These are phyloP conservation scores for Gymnobelideus leadbeateri DNA, from an alignment of 2,113 vertebrate genomes.

Conservation along the genomic window DNA sequence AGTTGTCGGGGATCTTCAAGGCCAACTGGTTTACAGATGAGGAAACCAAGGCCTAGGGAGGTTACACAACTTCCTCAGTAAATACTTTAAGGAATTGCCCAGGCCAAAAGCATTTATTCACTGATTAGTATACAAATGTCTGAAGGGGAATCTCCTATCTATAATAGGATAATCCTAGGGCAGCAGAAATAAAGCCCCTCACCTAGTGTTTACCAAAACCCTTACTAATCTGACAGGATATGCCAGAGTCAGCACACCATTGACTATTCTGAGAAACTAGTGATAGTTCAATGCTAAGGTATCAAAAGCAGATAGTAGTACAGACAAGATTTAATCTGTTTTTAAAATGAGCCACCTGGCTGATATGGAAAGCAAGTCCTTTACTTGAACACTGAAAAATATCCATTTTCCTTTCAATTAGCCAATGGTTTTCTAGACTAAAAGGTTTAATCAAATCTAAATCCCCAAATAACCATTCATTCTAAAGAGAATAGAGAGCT, in stretches of 20 bases:
- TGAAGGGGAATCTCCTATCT: background rate
- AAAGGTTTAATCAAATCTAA: background rate
- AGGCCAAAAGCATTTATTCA: background rate
- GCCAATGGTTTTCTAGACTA: slow-evolving; percentile 5
- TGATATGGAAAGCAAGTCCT: slow-evolving; percentile 4
- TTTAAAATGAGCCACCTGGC: background rate
- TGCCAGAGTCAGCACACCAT: background rate
- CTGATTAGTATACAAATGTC: background rate
- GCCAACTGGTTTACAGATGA: background rate
- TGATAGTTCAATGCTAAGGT: background rate
- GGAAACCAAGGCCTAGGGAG: background rate
- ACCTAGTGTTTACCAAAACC: background rate
- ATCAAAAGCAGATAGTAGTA: background rate
- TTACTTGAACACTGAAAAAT: background rate
- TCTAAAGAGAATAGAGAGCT: slow-evolving; percentile 24
- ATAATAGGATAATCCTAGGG: background rate
- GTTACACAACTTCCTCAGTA: background rate
- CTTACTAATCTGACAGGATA: background rate
- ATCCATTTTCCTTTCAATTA: slow-evolving; percentile 2
- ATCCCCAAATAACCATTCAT: slow-evolving; percentile 16
- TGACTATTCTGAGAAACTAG: background rate
- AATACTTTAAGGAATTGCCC: background rate
- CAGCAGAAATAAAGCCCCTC: background rate
- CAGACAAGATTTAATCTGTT: background rate
- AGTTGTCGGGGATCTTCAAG: background rate